Base-by-base conservation (phyloP, 2,113 vertebrate genomes). In the Opisthocomus hoazin region DNA sequence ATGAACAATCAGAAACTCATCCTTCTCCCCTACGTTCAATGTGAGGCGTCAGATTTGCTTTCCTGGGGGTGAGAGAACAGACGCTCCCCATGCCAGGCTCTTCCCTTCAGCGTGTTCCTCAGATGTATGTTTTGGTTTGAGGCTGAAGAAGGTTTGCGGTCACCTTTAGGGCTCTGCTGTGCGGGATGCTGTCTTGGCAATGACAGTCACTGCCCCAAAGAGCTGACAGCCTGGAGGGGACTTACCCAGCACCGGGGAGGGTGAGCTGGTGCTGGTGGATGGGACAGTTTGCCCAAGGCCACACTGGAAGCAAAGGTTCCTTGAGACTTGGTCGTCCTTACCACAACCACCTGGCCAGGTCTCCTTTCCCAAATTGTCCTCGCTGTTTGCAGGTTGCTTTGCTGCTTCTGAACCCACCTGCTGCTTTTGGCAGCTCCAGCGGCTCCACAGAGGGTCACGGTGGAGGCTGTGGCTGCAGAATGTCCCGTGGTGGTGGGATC, bases 11-110 rank as follows among this genome's bases (percentile, higher is more conserved):
- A n/a, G 50, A 5, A 29, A 10, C 10, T 22, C 26, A 2, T 63
- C 56, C 27, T 45, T 50, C 5, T 68, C 46, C 46, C 56, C 29
- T 2, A 0, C 0, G 0, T 3, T 74, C 53, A 15, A 65, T 10
- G 27, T 3, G 23, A 36, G 30, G 30, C 1, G 4, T 16, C 54
- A 39, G 48, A 32, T 75, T 65, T 65, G 60, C 17, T 70, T 48
- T 56, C 15, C 29, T 0, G 2, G 20, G 32, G 14, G 30, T 34
- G 45, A 37, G 34, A 39, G 30, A 19, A 9, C 11, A 41, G 37
- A 12, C 8, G 8, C 6, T 22, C 12, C 36, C 30, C 39, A 0
- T 17, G 54, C 34, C 1, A 10, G 48, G 51, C 34, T 61, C 34
- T 37, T 58, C 53, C 56, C 48, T 64, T 53, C 23, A 13, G 30